Percentiles rank a stretch among this genome's conserved stretches.
Evolutionary conservation across 2,888 invertebrate species (phyloP).

Genomic region (Anaspis maculata): DNA sequence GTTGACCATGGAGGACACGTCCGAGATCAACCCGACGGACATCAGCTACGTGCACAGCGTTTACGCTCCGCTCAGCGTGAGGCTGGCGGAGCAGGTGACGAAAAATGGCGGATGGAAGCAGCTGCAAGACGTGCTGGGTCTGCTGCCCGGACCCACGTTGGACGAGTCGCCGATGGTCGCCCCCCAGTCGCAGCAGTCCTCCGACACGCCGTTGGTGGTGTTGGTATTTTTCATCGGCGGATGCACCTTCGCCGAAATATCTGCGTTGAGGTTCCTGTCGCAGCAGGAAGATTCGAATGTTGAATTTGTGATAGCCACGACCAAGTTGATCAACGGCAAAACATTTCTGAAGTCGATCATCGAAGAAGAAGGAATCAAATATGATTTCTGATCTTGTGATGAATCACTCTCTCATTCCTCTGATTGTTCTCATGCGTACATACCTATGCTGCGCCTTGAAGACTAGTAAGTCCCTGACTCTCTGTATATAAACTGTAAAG

Average conservation of each 20-base stretch:
- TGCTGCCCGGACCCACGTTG: constrained; percentile 68
- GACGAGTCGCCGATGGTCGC: constrained; percentile 50
- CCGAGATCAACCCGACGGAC: constrained; percentile 75
- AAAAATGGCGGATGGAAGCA: constrained; percentile 71
- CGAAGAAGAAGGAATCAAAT: no score
- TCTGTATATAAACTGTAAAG: no score
- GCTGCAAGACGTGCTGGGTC: constrained; percentile 73
- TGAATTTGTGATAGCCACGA: constrained; percentile 85
- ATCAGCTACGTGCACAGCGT: constrained; percentile 88
- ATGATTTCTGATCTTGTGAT: no score
- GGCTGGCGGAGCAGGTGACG: constrained; percentile 73
- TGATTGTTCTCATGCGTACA: no score
- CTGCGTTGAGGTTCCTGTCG: constrained; percentile 63
- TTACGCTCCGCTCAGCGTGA: constrained; percentile 87
- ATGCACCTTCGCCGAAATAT: constrained; percentile 90
- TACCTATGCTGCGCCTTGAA: no score
- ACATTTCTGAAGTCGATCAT: constrained; percentile 72
- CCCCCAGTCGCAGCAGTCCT: constrained; percentile 25
- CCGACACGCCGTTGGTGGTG: constrained; percentile 61
- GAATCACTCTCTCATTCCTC: no score
- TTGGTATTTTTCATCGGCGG: constrained; percentile 96
- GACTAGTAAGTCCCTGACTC: no score
- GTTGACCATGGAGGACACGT: constrained; percentile 81
- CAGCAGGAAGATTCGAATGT: constrained; percentile 75
- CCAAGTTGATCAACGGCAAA: constrained; percentile 85